Evolutionary conservation across 2,888 invertebrate species (phyloP).

Genomic region (Mimumesa dahlbomi): DNA sequence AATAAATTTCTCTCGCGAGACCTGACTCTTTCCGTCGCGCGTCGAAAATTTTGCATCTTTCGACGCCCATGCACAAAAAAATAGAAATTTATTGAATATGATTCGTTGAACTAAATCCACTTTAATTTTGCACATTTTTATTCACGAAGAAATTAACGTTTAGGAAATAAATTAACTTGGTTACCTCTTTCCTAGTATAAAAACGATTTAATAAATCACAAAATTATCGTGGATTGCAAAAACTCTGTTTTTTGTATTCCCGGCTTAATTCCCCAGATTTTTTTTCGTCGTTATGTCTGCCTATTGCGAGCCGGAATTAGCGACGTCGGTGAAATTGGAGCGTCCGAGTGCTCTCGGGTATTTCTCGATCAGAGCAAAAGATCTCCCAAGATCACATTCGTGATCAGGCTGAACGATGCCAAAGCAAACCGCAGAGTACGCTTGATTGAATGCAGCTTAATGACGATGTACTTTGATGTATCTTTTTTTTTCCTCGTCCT

Average conservation of each 20-base stretch:
- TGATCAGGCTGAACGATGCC: background rate
- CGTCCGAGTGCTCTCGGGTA: background rate
- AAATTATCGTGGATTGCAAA: too few species aligned
- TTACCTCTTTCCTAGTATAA: too few species aligned
- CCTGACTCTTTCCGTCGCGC: too few species aligned
- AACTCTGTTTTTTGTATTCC: too few species aligned
- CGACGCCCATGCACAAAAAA: too few species aligned
- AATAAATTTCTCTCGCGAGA: too few species aligned
- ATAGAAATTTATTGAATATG: too few species aligned
- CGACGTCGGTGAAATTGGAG: background rate
- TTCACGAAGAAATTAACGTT: background rate
- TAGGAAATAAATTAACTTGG: too few species aligned
- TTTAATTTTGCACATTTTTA: background rate
- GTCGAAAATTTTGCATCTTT: too few species aligned
- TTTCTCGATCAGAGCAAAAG: background rate
- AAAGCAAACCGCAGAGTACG: background rate
- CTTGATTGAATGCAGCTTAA: slow-evolving; percentile 29
- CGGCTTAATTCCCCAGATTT: background rate
- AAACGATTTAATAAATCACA: too few species aligned
- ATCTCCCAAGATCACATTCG: background rate
- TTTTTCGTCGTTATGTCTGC: background rate
- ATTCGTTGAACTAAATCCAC: too few species aligned
- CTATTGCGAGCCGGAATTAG: background rate
- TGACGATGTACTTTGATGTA: background rate
- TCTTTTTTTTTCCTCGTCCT: background rate